Percentiles rank a stretch among this genome's conserved stretches.
Evolutionary conservation across 2,797 vertebrate species (phyloP).

Genomic region (Erethizon dorsatum): DNA sequence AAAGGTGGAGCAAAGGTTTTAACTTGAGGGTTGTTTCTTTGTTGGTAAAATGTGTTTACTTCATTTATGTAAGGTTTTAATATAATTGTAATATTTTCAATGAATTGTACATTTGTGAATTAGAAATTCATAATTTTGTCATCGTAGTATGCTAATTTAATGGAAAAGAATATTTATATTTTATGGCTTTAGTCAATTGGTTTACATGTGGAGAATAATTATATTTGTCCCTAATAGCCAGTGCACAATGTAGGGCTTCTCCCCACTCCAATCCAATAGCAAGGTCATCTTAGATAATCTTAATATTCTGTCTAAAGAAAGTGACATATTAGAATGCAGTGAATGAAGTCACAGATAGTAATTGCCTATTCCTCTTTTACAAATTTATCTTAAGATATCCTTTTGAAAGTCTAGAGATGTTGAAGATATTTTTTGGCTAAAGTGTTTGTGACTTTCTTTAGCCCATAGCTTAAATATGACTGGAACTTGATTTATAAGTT

Average conservation of each 20-base stretch:
- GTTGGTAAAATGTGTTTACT: not conserved
- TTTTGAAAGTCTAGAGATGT: not conserved
- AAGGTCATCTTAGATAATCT: not conserved
- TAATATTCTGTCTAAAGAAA: conserved; percentile 32
- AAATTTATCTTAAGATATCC: not conserved
- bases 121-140: not conserved
- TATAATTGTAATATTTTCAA: not conserved
- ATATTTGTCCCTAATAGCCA: not conserved
- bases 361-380: not conserved
- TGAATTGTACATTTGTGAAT: not conserved
- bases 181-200: not conserved
- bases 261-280: not conserved
- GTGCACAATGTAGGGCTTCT: not conserved
- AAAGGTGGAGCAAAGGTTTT: not conserved
- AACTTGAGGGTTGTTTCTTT: not conserved
- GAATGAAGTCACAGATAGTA: not conserved
- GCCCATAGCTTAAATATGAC: not conserved
- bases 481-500: not conserved
- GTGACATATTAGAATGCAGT: not conserved
- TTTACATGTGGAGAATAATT: not conserved
- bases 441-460: not conserved
- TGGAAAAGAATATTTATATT: not conserved
- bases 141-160: not conserved
- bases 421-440: not conserved
- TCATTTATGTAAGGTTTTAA: not conserved